Base-by-base conservation (phyloP, 2,888 invertebrate genomes). In the Drosophila gaucha region DNA sequence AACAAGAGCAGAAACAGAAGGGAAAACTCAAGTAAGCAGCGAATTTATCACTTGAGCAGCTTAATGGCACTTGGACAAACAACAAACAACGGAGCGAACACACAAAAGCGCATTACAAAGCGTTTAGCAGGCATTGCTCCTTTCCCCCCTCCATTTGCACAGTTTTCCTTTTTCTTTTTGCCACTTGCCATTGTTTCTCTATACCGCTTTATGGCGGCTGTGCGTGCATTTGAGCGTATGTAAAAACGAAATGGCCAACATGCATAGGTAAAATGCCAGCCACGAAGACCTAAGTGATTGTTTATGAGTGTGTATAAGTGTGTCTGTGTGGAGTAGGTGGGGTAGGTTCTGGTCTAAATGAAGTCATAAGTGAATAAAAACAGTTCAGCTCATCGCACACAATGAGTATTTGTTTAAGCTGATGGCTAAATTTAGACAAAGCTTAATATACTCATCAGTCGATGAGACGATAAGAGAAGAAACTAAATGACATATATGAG, bases 11-110 rank as follows among this genome's bases (percentile, higher is more conserved):
- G 18, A 64, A 52, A 46, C 55, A 35, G 33, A 46, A 38, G 49
- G 36, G 30, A 20, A 60, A 70, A 55, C 67, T 76, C 55, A 58
- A 72, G 74, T 62, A 70, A 68, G 65, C 78, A 67, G 70, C 77
- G 68, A 79, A 88, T 85, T 87, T 87, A 86, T 86, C 80, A 83
- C 88, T 85, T 74, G 86, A 74, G 74, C 80, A 66, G 84, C 88
- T 86, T 86, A 83, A 78, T 88, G 80, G 78, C 72, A 80, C 83
- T 86, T 74, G 74, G 66, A 30, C 69, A 69, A 74, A 80, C 60
- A 75, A 9, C 41, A 41, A 41, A 73, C 60, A 71, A 76, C 55
- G 39, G 46, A n/a, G 36, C 38, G 36, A 63, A 62, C 59, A 58
- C 49, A 80, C 59, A 85, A 87, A 82, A 82, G 77, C 72, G 83